Percentiles rank a stretch among this genome's conserved stretches.
Conservation (phyloP, 2,113 vertebrate genomes). For the Reinhardtius hippoglossoides region DNA sequence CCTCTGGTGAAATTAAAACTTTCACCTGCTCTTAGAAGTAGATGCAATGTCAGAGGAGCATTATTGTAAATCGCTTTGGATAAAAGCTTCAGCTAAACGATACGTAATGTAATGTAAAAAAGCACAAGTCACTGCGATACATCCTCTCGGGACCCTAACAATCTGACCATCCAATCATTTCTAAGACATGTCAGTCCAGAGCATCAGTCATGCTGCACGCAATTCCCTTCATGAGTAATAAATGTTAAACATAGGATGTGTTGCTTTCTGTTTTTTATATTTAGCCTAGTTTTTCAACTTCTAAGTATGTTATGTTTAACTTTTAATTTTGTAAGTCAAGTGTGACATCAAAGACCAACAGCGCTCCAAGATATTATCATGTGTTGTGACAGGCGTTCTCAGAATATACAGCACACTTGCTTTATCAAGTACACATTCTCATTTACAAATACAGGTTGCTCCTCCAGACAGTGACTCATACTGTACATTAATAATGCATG, state of each 20-base stretch:
- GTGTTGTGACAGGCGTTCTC: slow-evolving; percentile 18
- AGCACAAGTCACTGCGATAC: neutral
- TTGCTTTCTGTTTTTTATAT: neutral
- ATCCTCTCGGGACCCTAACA: neutral
- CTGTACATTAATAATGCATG: slow-evolving; percentile 65
- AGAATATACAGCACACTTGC: neutral
- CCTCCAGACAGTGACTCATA: slow-evolving; percentile 55
- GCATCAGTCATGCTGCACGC: no score
- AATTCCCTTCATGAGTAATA: no score
- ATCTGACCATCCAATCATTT: no score
- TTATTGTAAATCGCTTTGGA: no score
- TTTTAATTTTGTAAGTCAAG: slow-evolving; percentile 18
- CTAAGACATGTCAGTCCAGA: no score
- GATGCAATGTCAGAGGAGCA: neutral
- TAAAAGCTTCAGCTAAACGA: no score
- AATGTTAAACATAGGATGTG: no score
- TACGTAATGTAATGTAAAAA: no score
- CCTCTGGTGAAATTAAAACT: neutral
- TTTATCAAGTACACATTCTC: slow-evolving; percentile 45
- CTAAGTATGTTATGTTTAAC: neutral
- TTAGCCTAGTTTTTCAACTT: neutral
- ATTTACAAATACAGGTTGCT: slow-evolving; percentile 43
- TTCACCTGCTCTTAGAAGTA: neutral
- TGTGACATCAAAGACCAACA: slow-evolving; percentile 8
- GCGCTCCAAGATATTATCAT: slow-evolving; percentile 2